Evolutionary conservation across 2,888 invertebrate genomes (phyloP).

Genomic region (Diadegma fenestrale): DNA sequence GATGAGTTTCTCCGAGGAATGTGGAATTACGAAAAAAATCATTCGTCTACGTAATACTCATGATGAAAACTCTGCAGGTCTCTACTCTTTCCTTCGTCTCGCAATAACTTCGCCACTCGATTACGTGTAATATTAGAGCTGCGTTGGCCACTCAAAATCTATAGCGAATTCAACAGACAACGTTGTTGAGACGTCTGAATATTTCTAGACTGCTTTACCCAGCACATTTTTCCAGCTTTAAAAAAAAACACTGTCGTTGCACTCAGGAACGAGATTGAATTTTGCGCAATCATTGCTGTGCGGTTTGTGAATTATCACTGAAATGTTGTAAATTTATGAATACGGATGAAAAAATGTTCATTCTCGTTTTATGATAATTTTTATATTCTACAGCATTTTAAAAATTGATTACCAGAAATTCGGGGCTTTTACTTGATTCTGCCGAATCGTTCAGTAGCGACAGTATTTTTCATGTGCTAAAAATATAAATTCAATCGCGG

Average conservation of each 20-base stretch:
- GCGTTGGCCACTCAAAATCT: background rate
- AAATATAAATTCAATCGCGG: too few species aligned
- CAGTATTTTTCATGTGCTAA: too few species aligned
- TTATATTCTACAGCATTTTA: too few species aligned
- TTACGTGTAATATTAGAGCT: background rate
- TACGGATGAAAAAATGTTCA: too few species aligned
- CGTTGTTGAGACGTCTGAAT: background rate
- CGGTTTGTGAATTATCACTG: too few species aligned
- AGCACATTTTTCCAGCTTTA: background rate
- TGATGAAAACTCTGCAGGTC: slow-evolving; percentile 41
- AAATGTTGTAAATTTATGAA: too few species aligned
- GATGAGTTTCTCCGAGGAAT: slow-evolving; percentile 37
- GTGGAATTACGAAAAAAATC: slow-evolving; percentile 37
- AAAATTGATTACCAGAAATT: too few species aligned
- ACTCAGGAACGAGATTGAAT: too few species aligned
- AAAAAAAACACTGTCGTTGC: background rate
- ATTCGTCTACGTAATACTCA: slow-evolving; percentile 30
- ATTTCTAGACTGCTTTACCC: background rate
- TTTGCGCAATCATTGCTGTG: too few species aligned
- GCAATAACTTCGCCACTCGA: slow-evolving; percentile 11
- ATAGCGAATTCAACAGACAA: background rate
- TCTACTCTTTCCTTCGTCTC: slow-evolving; percentile 19
- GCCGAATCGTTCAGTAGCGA: too few species aligned
- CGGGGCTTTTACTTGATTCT: too few species aligned
- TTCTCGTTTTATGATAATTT: too few species aligned